Conservation (phyloP, 2,888 invertebrate species). For the Erebia aethiops region DNA sequence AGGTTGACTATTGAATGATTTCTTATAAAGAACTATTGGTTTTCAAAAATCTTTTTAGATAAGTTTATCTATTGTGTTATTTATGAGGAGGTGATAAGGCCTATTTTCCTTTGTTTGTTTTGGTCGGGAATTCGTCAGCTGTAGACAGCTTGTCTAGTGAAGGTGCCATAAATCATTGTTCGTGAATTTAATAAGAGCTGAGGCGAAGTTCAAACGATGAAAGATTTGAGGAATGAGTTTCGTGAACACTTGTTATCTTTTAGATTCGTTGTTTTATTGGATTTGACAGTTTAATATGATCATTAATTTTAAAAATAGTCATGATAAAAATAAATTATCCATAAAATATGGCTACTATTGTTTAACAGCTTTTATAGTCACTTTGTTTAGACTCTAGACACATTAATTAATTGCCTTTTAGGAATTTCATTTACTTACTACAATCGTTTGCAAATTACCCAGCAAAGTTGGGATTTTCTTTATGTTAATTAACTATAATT, state of each 20-base stretch:
- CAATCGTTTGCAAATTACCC: no score
- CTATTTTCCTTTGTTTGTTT: conserved; percentile 16
- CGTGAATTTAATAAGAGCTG: conserved; percentile 66
- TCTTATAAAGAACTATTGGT: not conserved
- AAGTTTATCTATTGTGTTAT: conserved; percentile 3
- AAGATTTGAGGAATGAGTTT: conserved; percentile 58
- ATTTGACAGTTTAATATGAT: conserved; percentile 30
- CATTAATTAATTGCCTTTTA: no score
- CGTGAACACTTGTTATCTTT: conserved; percentile 49
- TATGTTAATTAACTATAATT: no score
- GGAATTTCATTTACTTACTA: no score
- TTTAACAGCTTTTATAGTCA: not conserved
- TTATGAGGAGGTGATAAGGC: conserved; percentile 16
- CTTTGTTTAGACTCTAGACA: not conserved
- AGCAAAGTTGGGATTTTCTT: no score
- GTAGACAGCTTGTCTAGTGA: conserved; percentile 47
- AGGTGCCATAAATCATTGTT: conserved; percentile 67
- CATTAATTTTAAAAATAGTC: not conserved
- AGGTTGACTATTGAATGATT: conserved; percentile 12
- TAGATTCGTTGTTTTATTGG: conserved; percentile 46
- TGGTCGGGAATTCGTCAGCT: conserved; percentile 39
- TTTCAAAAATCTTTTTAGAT: not conserved
- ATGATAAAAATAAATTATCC: not conserved
- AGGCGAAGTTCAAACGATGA: conserved; percentile 32
- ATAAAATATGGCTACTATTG: not conserved